Evolutionary conservation across 2,797 vertebrate genomes (phyloP).

Genomic region (Phaenicophaeus curvirostris): DNA sequence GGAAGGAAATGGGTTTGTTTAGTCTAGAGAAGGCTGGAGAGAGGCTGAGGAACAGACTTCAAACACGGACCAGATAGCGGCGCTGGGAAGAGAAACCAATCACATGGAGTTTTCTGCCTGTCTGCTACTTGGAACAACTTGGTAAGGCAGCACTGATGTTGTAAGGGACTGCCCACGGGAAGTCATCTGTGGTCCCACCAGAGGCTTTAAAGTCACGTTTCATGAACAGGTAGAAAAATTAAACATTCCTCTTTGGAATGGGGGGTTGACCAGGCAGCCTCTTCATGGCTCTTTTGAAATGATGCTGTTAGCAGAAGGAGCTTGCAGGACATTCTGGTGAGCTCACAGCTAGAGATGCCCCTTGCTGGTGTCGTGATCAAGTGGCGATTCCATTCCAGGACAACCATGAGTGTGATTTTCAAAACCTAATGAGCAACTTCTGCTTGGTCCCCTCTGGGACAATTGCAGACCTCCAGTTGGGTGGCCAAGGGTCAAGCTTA

Average conservation of each 20-base stretch:
- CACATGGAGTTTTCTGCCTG: fast-evolving
- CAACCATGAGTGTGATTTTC: fast-evolving
- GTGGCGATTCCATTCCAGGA: background rate
- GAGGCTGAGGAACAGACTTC: background rate
- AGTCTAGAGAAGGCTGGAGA: background rate
- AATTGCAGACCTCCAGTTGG: background rate
- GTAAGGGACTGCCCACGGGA: fast-evolving
- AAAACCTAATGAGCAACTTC: background rate
- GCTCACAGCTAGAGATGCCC: background rate
- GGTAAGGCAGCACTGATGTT: fast-evolving
- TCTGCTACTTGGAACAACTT: fast-evolving
- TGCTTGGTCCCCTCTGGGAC: background rate
- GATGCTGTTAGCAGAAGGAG: fast-evolving
- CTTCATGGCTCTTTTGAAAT: background rate
- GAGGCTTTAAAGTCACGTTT: background rate
- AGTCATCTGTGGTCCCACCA: fast-evolving
- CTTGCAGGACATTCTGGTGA: too few relatives aligned
- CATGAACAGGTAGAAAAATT: background rate
- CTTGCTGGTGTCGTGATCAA: fast-evolving
- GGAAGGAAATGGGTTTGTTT: constrained; percentile 3
- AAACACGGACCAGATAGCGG: fast-evolving
- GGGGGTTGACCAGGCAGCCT: background rate
- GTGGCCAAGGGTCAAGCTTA: background rate
- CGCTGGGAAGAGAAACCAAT: fast-evolving
- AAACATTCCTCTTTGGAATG: background rate